Base-by-base conservation (phyloP, 2,797 vertebrate species). In the Myotis pilosus region DNA sequence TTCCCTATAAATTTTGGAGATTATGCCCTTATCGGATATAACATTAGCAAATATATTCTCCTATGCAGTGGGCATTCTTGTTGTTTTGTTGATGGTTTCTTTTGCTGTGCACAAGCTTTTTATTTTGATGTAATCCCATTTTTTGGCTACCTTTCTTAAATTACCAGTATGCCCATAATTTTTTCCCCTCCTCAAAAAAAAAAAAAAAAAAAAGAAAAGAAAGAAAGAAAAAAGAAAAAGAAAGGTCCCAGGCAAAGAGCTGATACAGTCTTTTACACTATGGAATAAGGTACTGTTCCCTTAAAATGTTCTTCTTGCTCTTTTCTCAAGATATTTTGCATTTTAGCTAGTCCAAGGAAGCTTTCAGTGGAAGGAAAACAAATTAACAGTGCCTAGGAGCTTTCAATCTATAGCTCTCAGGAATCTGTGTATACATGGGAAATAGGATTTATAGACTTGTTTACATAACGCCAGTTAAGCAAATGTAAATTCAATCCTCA, bases 401-500 rank as follows among this genome's bases (percentile, higher is more conserved):
- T 62, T 86, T 84, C 6, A n/a, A 4, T 62, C 36, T 92, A 2
- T 2, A 36, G 44, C 2, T 83, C 38, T 79, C 33, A 71, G n/a
- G 6, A 57, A 76, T 7, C 23, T 91, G 23, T 69, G 6, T 30
- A 79, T 60, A 89, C 22, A 25, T 8, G 20, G 16, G 69, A 95
- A 83, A 17, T 90, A 94, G 82, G 25, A 78, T 74, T 80, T 71
- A 68, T 47, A 49, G 30, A 78, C 49, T 71, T 83, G 6, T 93
- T 96, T 91, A 25, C 16, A 33, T 38, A 90, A 60, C 2, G 25
- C 22, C 10, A 60, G 38, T 44, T 36, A 80, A 49, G 16, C 0
- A 91, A 94, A 95, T 76, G 28, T 25, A 96, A 89, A 91, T 89
- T 94, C 23, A 62, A 76, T 53, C n/a, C 23, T 9, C 8, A 41